Base-by-base conservation (phyloP, 1,140 invertebrate species). In the Ridgeia piscesae region DNA sequence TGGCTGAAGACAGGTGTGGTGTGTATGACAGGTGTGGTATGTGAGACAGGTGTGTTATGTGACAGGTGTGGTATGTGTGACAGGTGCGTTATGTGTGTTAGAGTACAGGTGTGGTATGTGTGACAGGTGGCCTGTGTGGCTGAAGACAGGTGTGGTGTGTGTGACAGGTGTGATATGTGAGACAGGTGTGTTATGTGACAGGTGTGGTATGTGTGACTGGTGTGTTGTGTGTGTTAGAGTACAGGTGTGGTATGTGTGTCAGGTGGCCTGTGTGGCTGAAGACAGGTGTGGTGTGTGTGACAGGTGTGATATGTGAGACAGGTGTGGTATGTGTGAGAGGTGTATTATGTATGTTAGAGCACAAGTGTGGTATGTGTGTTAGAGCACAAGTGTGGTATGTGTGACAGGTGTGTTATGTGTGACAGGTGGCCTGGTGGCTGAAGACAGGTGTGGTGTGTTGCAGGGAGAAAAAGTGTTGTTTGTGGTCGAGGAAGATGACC, bases 381-480 rank as follows among this genome's bases (percentile, higher is more conserved):
- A 21, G 27, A 21, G 27, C 11, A 77, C 42, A 31, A 21, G 58
- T 77, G 58, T 77, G 14, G 58, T 77, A 27, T 77, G 58, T 77
- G 58, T 77, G 17, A 77, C 17, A 77, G 58, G 27, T 77, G 58
- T 77, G 58, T 8, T 77, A 77, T 77, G 58, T 77, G 58, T 77
- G 17, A 77, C 58, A 27, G 58, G 58, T 77, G 14, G 58, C 27
- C 2, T 77, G 17, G 58, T 77, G 58, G 27, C 27, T 4, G 58
- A 77, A 77, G 58, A 77, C 17, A 1, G 42, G 42, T 42, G 58
- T 77, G 58, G 0, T 31, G 27, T 77, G 58, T 77, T 77, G 34
- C 93, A 96, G 96, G 94, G 94, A 91, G 95, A 96, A 93, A 96
- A 95, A 93, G 93, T 96, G n/a, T 93, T 96, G 88, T 92, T 96